Base-by-base conservation (phyloP, 2,888 invertebrate species). In the Drosophila tanythrix region DNA sequence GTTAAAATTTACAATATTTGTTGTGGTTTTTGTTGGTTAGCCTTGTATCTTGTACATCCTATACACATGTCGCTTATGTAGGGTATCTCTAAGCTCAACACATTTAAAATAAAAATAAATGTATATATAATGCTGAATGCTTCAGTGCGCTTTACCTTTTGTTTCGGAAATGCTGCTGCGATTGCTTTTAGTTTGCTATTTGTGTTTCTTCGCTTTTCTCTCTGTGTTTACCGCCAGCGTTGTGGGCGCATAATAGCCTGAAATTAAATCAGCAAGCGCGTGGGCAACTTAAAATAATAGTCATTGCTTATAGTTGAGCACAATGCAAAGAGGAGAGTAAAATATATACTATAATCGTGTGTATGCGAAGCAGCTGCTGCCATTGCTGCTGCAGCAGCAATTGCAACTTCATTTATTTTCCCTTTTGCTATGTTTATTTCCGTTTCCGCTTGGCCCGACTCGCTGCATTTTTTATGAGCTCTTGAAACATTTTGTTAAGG, bases 211-310 rank as follows among this genome's bases (percentile, higher is more conserved):
- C 46, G 55, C 33, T 50, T 63, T 50, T 61, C 53, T 56, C 57
- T 65, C 62, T 64, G 57, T 82, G 66, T 69, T 89, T 83, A 89
- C 85, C 88, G 85, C 64, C 79, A 70, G 68, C 74, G 83, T 88
- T 87, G 87, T 90, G 89, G 87, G 83, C 74, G 76, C 87, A 87
- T 87, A 83, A 89, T 88, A 88, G 87, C 67, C 87, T 73, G 83
- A 90, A 87, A 87, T 87, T 90, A 87, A 87, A 87, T 87, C 89
- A 86, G 87, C 81, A 50, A 74, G 81, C 89, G 87, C 89, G 74
- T 88, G 90, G 87, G 70, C 78, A 87, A 89, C 90, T 87, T 87
- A 81, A 90, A 90, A 90, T 86, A 90, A 90, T 89, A 90, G 87
- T 89, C 83, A 86, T 85, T 90, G 89, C 86, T 82, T 88, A 80